A percentile compares a stretch with the other conserved stretches of the same genome.
phyloP scores from a whole-genome alignment of 2,797 vertebrate species.

The Pipistrellus kuhlii region DNA sequence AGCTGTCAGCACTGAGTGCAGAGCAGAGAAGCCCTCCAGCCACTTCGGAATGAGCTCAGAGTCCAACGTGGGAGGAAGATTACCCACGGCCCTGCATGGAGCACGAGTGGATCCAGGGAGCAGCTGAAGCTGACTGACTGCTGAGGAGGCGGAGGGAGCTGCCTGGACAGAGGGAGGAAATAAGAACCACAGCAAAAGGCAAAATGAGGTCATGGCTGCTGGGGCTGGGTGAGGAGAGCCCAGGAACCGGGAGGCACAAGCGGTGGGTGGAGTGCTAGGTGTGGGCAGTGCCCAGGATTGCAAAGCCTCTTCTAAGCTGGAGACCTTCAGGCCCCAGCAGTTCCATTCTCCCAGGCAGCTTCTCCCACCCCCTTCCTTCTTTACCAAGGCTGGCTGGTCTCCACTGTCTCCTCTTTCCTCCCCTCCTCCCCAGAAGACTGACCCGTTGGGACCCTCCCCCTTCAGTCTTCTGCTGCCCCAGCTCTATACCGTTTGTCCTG shows the following conservation, averaged over 20 bases:
- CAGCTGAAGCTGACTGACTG: background rate
- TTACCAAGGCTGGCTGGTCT: fast-evolving
- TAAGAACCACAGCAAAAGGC: fast-evolving
- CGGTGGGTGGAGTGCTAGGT: background rate
- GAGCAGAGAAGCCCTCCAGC: background rate
- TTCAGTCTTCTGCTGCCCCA: background rate
- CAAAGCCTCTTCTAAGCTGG: background rate
- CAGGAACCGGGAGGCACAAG: background rate
- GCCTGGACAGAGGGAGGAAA: background rate
- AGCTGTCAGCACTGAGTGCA: background rate
- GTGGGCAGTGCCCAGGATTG: fast-evolving
- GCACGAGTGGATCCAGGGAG: background rate
- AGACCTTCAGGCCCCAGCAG: fast-evolving
- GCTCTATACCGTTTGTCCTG: background rate
- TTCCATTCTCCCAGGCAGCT: background rate
- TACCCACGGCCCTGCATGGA: background rate
- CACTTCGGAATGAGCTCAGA: background rate
- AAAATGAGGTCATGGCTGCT: background rate
- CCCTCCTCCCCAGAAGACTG: fast-evolving
- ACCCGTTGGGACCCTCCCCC: background rate
- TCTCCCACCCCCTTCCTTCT: background rate
- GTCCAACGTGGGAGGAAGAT: background rate
- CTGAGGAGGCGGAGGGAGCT: background rate
- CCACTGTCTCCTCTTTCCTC: too few relatives aligned
- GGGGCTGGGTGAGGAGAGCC: background rate